These are phyloP conservation scores for Parauchenoglanis ngamensis DNA, from an alignment of 2,797 vertebrate species.

Conservation along the genomic window DNA sequence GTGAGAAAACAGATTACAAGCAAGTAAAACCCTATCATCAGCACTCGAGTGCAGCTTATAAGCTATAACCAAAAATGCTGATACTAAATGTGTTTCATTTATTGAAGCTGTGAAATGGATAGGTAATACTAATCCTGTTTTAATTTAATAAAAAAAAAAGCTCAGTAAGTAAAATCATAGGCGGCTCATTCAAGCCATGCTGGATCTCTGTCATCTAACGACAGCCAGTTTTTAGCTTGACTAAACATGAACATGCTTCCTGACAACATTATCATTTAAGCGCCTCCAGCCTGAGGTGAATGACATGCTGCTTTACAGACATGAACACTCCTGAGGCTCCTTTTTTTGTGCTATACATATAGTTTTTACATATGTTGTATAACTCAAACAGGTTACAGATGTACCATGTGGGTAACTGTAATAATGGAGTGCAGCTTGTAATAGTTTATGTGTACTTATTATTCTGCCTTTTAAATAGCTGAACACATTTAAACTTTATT, in stretches of 20 bases:
- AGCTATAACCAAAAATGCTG: not conserved
- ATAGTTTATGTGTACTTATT: not conserved
- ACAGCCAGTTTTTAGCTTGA: no score
- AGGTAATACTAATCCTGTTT: not conserved
- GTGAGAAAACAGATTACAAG: not conserved
- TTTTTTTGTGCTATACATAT: not conserved
- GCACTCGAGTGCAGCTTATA: not conserved
- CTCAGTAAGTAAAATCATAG: not conserved
- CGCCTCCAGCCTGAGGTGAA: not conserved
- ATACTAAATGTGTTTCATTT: not conserved
- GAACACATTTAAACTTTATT: not conserved
- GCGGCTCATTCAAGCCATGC: not conserved
- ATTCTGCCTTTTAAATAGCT: not conserved
- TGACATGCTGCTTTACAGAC: not conserved
- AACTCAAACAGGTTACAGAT: not conserved
- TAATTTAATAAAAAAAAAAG: not conserved
- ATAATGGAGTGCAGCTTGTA: not conserved
- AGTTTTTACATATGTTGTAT: not conserved
- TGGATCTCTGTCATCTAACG: not conserved
- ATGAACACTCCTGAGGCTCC: not conserved
- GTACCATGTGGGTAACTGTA: no score
- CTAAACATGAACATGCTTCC: not conserved
- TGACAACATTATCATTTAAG: not conserved
- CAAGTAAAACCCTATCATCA: not conserved
- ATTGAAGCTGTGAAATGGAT: not conserved